Conservation (phyloP, 2,113 vertebrate genomes). For the Peromyscus californicus region DNA sequence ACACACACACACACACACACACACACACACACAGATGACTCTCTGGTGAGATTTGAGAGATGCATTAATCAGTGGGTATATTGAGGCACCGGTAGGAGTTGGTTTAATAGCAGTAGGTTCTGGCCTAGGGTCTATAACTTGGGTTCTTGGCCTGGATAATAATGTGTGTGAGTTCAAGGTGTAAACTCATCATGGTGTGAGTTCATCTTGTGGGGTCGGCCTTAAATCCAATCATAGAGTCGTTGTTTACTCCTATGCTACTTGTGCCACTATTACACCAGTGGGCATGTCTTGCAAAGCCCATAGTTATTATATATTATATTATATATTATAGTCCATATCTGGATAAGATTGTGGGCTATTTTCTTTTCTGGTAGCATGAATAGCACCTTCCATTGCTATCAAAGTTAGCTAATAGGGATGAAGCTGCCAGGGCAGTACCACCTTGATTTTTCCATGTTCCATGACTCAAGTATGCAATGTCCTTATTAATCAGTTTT, state of each 20-base stretch:
- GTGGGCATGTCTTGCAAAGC: neutral
- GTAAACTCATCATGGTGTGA: no score
- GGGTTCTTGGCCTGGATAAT: no score
- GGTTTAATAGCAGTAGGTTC: neutral
- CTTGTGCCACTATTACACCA: neutral
- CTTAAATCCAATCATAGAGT: neutral
- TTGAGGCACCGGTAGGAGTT: neutral
- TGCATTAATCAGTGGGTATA: neutral
- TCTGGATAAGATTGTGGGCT: neutral
- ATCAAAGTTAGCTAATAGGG: no score
- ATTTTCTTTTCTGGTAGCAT: neutral
- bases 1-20: no score
- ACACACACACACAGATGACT: neutral
- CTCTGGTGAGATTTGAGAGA: neutral
- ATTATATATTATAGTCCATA: no score
- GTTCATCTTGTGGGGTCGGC: neutral
- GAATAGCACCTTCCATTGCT: neutral
- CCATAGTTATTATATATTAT: neutral
- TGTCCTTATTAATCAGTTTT: no score
- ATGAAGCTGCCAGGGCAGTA: no score
- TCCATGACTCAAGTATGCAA: no score
- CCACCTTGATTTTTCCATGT: no score
- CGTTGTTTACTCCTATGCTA: neutral
- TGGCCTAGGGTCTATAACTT: neutral
- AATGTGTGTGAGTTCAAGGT: no score